Base-by-base conservation (phyloP, 1,140 invertebrate species). In the Trachymyrmex cornetzi region DNA sequence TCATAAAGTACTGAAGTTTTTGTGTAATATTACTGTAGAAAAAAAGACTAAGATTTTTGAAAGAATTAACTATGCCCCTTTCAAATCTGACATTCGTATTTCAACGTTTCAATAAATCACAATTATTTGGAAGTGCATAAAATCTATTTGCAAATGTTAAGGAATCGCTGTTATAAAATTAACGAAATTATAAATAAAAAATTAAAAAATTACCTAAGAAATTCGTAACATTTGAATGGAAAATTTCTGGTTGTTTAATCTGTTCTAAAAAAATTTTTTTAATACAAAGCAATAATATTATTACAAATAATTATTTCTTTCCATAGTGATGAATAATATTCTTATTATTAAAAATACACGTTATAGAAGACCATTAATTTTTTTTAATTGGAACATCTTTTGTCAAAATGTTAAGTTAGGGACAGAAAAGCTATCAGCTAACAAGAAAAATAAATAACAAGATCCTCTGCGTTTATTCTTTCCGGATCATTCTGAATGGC, bases 401-500 rank as follows among this genome's bases (percentile, higher is more conserved):
- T 69, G 22, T 69, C 66, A 55, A 80, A 22, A 69, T 2, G 48
- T 12, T 38, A 55, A 38, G 14, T 55, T 38, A n/a, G 3, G 16
- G n/a, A 55, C 16, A 53, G 48, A 57, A 81, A 11, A 50, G 11
- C 19, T 67, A 67, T 63, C 44, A n/a, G 7, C n/a, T 74, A 82
- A 61, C 30, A 44, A 22, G 27, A 74, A 75, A 75, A 74, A 27
- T 19, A 55, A 24, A 57, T 72, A 66, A 34, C 24, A 79, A 44
- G 48, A 84, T 74, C 57, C 16, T 34, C 24, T 24, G 24, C 53
- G 2, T 34, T 84, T 74, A 64, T 50, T 75, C 55, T 61, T 75
- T 63, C 24, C 12, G 34, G 24, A 84, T 61, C 67, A 14, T 59
- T 74, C 27, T 30, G 69, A 75, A 75, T 84, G 19, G 72, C 12